A percentile compares a stretch with the other conserved stretches of the same genome.
Evolutionary conservation across 2,113 vertebrate genomes (phyloP).

Genomic region (Copsychus sechellarum): DNA sequence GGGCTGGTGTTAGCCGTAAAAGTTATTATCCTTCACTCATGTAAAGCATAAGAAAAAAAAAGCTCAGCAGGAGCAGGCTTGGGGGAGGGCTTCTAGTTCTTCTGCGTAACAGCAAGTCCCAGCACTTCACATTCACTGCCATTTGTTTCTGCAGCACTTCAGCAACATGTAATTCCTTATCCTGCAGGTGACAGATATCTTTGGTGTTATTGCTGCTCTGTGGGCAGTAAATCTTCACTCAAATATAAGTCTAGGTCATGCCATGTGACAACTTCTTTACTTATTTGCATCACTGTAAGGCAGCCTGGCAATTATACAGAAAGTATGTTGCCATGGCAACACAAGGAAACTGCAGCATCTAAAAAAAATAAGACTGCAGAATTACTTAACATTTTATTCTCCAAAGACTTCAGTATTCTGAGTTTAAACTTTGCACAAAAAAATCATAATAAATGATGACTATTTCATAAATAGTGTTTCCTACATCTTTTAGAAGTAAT

Average conservation of each 20-base stretch:
- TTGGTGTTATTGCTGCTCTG: neutral
- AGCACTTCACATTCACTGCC: neutral
- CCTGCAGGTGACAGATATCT: constrained; percentile 9
- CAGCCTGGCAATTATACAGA: constrained; percentile 53
- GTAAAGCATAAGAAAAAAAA: neutral
- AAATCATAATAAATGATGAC: constrained; percentile 27
- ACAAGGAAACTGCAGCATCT: constrained; percentile 41
- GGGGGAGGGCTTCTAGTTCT: neutral
- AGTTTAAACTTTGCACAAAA: constrained; percentile 24
- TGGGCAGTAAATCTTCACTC: constrained; percentile 13
- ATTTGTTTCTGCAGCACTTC: neutral
- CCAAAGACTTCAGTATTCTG: neutral
- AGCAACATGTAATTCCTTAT: neutral
- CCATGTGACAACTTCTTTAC: constrained; percentile 36
- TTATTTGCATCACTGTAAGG: constrained; percentile 53
- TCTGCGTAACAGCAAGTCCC: neutral
- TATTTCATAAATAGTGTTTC: constrained; percentile 57
- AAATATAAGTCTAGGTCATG: constrained; percentile 33
- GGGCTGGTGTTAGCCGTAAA: neutral
- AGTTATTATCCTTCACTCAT: neutral
- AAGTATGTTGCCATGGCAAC: constrained; percentile 44
- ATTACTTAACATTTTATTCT: constrained; percentile 56
- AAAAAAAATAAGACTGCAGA: constrained; percentile 29
- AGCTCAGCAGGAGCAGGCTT: neutral
- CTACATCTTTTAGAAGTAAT: constrained; percentile 32